Evolutionary conservation across 1,140 invertebrate species (phyloP), one percentile per base, ranked within the genome.

Genomic region (Hyposmocoma kahamanoa): DNA sequence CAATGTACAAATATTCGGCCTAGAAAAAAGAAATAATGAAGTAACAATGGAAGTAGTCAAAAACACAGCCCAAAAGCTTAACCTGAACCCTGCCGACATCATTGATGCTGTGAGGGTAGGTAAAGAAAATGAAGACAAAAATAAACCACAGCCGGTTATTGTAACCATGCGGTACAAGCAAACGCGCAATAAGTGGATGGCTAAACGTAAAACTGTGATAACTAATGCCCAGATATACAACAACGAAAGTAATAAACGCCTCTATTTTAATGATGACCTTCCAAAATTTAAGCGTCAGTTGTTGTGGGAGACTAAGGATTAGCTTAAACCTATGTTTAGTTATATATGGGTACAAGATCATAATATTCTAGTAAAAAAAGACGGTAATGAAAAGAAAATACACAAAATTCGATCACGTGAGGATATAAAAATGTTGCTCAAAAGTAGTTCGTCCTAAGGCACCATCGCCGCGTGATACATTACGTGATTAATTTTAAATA

Each of bases 321-420:
- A 10, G 15, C 22, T 48, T 17, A 39, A 41, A 26, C 22, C 36
- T 6, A 20, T 19, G 6, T 41, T 48, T 28, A 38, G 30, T n/a
- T 48, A 48, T 20, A 48, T 48, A 1, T 48, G 46, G 46, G 38
- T 48, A 2, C 38, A 39, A 28, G 32, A 48, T 21, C 15, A 20
- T n/a, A 48, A 48, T 10, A 48, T 48, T 8, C 38, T 48, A 13
- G 46, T 41, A 6, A 48, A 48, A 13, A 48, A 41, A 13, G 32
- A 20, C 22, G 36, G 20, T 19, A 24, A 13, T 4, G 46, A 48
- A 28, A 48, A 41, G 32, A 48, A 48, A 18, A 48, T 48, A 1
- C 22, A 48, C 22, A 26, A 48, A 11, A 48, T 48, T 3, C 34
- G 36, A 17, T 41, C 34, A 15, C 28, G 41, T 3, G 19, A n/a